Evolutionary conservation across 2,113 vertebrate genomes (phyloP).

Genomic region (Chaetorhynchus papuensis): DNA sequence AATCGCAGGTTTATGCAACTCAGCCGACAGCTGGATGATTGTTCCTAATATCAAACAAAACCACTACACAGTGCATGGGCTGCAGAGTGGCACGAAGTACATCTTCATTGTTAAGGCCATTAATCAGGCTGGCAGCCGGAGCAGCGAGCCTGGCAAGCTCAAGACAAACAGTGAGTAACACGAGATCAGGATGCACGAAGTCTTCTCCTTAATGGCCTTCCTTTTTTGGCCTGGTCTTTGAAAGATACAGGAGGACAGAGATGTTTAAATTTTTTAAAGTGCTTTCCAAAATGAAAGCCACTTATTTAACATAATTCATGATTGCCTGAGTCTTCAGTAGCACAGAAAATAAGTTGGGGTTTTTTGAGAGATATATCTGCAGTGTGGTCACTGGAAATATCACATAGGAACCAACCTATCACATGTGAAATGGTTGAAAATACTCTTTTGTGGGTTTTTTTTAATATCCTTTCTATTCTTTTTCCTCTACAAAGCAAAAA

Average conservation of each 20-base stretch:
- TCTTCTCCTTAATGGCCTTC: not conserved
- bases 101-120: constrained; percentile 97
- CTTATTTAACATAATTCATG: not conserved
- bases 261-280: not conserved
- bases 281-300: not conserved
- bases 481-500: not conserved
- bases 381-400: not conserved
- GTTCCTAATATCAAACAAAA: constrained; percentile 99
- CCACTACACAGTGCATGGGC: constrained; percentile 95
- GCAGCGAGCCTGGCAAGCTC: constrained; percentile 91
- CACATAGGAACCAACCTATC: not conserved
- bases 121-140: constrained; percentile 95
- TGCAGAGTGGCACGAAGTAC: constrained; percentile 97
- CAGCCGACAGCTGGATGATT: constrained; percentile 99
- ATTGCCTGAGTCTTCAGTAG: not conserved
- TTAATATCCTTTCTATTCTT: not conserved
- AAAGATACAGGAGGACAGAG: not conserved
- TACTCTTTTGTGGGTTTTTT: not conserved
- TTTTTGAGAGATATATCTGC: not conserved
- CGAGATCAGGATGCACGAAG: not conserved
- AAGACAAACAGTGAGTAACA: constrained; percentile 93
- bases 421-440: not conserved
- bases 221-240: not conserved
- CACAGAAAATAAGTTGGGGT: not conserved
- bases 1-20: constrained; percentile 93